Evolutionary conservation across 1,140 invertebrate genomes (phyloP).

Genomic region (Drosophila eugracilis): DNA sequence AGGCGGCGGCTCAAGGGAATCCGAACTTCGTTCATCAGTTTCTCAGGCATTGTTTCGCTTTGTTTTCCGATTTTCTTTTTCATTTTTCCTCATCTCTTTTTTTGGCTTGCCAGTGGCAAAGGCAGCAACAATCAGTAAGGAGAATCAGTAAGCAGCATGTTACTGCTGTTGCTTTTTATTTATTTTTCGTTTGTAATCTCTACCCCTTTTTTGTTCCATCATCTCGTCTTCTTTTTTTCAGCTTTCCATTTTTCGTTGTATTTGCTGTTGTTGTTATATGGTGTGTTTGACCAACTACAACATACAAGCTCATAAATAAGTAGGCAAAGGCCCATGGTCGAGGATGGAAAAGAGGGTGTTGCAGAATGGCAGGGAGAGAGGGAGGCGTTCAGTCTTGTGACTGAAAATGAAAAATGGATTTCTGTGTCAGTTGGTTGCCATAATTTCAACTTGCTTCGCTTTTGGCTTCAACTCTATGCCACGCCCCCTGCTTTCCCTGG

Average conservation of each 20-base stretch:
- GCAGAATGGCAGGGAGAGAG: no score
- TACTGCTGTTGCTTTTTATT: slow-evolving; percentile 74
- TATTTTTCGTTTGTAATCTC: slow-evolving; percentile 78
- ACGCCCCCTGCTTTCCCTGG: slow-evolving; percentile 5
- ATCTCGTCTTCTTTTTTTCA: slow-evolving; percentile 11
- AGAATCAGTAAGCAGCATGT: slow-evolving; percentile 71
- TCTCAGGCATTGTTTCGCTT: slow-evolving; percentile 33
- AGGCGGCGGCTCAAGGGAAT: slow-evolving; percentile 29
- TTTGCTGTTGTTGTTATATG: slow-evolving; percentile 34
- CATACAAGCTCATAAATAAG: slow-evolving; percentile 81
- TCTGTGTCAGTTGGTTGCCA: slow-evolving; percentile 83
- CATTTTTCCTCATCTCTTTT: slow-evolving; percentile 6
- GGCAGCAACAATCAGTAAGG: slow-evolving; percentile 58
- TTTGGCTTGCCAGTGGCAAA: slow-evolving; percentile 26
- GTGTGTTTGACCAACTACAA: slow-evolving; percentile 75
- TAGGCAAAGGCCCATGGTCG: slow-evolving; percentile 67
- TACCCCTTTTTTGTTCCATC: slow-evolving; percentile 66
- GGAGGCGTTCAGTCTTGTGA: slow-evolving; percentile 35
- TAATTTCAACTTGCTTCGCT: slow-evolving; percentile 67
- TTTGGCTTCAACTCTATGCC: background rate
- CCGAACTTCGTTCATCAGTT: slow-evolving; percentile 48
- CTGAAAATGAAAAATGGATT: slow-evolving; percentile 83
- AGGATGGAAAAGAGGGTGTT: background rate
- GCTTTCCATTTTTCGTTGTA: slow-evolving; percentile 11
- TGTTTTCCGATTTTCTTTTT: slow-evolving; percentile 41